A percentile compares a stretch with the other conserved stretches of the same genome.
These are phyloP conservation scores for Lasiurus borealis DNA, from an alignment of 2,113 vertebrate genomes.

Conservation along the genomic window DNA sequence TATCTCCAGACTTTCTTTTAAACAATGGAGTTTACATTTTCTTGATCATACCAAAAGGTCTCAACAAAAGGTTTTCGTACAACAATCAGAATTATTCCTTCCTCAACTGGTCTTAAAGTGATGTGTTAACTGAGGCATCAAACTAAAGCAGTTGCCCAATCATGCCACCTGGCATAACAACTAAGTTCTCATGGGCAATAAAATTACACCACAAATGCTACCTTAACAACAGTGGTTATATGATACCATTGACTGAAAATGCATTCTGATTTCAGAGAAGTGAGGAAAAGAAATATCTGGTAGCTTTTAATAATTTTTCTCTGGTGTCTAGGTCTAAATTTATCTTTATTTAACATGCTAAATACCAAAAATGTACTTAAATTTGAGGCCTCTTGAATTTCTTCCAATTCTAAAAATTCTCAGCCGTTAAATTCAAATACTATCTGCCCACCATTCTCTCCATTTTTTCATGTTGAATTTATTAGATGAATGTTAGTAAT, in stretches of 20 bases:
- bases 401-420: constrained; percentile 19
- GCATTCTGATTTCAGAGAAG: constrained; percentile 22
- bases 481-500: background rate
- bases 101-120: background rate
- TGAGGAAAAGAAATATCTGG: background rate
- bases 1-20: constrained; percentile 19
- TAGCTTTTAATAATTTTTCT: constrained; percentile 25
- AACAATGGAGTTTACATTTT: background rate
- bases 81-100: constrained; percentile 14
- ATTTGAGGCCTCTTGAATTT: constrained; percentile 8
- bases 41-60: background rate
- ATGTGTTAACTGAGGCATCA: background rate
- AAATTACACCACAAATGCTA: background rate
- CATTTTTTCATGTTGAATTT: background rate
- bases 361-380: background rate
- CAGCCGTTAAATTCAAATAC: constrained; percentile 23
- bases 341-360: constrained; percentile 31
- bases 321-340: background rate
- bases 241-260: background rate
- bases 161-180: background rate
- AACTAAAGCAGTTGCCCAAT: background rate
- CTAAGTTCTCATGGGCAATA: background rate
- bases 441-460: background rate
- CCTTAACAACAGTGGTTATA: background rate
- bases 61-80: constrained; percentile 25